Percentiles rank a stretch among this genome's conserved stretches.
phyloP scores from a whole-genome alignment of 2,888 invertebrate species.

The Belgica antarctica region DNA sequence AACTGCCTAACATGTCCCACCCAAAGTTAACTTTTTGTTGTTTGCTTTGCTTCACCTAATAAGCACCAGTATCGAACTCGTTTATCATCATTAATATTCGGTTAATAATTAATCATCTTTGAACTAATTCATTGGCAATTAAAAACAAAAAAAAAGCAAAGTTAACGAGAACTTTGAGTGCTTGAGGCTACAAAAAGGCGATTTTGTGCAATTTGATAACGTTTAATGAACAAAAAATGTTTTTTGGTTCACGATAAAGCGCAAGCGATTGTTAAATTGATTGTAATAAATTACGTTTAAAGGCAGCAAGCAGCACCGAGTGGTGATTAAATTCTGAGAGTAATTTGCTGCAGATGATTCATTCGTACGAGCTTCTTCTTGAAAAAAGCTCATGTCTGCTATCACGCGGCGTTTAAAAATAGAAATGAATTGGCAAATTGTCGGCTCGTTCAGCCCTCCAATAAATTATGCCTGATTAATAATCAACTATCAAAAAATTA shows the following conservation, averaged over 20 bases:
- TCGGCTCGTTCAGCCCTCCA: constrained; percentile 41
- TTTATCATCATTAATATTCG: constrained; percentile 44
- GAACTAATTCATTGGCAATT: constrained; percentile 43
- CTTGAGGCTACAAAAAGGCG: neutral
- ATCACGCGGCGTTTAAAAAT: constrained; percentile 14
- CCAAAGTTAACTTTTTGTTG: neutral
- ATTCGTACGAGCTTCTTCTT: neutral
- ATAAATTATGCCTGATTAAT: constrained; percentile 42
- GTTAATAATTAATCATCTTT: constrained; percentile 44
- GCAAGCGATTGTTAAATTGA: constrained; percentile 3
- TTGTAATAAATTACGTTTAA: constrained; percentile 6
- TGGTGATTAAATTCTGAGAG: neutral
- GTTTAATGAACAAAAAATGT: neutral
- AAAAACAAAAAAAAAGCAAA: constrained; percentile 25
- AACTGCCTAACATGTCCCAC: neutral
- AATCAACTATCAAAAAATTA: constrained; percentile 44
- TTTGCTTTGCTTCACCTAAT: neutral
- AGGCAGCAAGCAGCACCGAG: neutral
- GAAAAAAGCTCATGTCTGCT: constrained; percentile 20
- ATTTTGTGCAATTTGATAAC: constrained; percentile 32
- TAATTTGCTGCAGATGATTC: constrained; percentile 1
- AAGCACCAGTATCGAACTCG: neutral
- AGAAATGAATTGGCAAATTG: constrained; percentile 41
- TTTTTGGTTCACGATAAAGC: neutral
- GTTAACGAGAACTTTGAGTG: constrained; percentile 2